Conservation (phyloP, 2,888 invertebrate genomes). For the Volucella bombylans region DNA sequence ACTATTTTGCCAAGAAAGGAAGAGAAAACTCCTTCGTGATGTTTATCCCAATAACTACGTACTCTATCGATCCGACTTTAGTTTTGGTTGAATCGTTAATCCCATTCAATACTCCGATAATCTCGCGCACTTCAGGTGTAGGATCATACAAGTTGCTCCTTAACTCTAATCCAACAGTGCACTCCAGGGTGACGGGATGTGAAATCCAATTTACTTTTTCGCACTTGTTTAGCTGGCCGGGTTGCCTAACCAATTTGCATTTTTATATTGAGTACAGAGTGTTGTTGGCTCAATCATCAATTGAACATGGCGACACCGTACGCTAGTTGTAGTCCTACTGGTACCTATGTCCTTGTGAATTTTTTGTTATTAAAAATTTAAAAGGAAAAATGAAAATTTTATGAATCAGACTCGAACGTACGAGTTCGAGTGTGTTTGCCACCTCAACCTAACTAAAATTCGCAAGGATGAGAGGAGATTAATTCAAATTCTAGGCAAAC, state of each 20-base stretch:
- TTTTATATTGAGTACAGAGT: constrained; percentile 3
- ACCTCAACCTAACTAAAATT: neutral
- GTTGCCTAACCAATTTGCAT: constrained; percentile 49
- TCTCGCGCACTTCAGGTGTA: constrained; percentile 1
- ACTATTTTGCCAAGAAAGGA: constrained; percentile 1
- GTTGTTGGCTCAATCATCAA: constrained; percentile 45
- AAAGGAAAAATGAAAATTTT: constrained; percentile 16
- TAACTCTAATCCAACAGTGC: constrained; percentile 11
- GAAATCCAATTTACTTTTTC: constrained; percentile 44
- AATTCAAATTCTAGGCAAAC: constrained; percentile 64
- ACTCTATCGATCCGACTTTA: constrained; percentile 28
- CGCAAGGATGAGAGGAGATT: constrained; percentile 13
- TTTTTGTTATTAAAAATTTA: constrained; percentile 49
- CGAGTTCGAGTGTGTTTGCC: neutral
- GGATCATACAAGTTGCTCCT: neutral
- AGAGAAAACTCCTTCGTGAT: constrained; percentile 30
- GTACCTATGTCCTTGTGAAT: constrained; percentile 47
- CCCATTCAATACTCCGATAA: constrained; percentile 25
- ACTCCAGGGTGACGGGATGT: neutral
- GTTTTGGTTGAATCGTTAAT: constrained; percentile 30
- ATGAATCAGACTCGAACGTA: constrained; percentile 26
- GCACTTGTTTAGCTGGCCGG: constrained; percentile 7
- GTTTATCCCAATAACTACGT: neutral
- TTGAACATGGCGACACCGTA: constrained; percentile 20
- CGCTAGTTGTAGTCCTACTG: neutral